Evolutionary conservation across 2,888 invertebrate genomes (phyloP).

Genomic region (Cephus pygmeus): DNA sequence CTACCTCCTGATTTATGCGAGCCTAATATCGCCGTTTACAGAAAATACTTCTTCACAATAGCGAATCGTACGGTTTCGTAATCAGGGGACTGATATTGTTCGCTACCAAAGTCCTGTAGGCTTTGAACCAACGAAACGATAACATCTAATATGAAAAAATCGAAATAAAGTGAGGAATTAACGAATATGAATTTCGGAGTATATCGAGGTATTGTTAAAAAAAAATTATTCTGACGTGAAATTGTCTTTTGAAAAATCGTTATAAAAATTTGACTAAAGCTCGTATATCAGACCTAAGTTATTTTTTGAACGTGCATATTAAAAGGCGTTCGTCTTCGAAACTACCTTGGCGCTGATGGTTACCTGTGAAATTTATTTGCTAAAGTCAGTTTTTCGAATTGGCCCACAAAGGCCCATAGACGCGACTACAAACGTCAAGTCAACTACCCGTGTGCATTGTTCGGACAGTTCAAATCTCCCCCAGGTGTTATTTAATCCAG

Average conservation of each 20-base stretch:
- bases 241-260: background rate
- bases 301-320: background rate
- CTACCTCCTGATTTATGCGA: conserved; percentile 27
- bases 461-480: background rate
- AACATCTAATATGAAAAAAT: background rate
- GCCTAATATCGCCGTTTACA: conserved; percentile 36
- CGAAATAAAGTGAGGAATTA: background rate
- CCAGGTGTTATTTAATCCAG: background rate
- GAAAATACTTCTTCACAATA: conserved; percentile 34
- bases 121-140: background rate
- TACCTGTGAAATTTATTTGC: conserved; percentile 18
- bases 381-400: conserved; percentile 21
- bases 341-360: conserved; percentile 13
- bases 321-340: background rate
- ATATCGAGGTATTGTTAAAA: background rate
- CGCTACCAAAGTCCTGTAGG: background rate
- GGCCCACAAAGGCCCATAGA: background rate
- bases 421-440: background rate
- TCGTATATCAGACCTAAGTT: background rate
- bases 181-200: background rate
- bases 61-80: background rate
- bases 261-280: background rate
- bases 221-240: background rate
- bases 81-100: background rate
- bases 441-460: background rate